Conservation (phyloP, 2,888 invertebrate species). For the Eretmocerus hayati region DNA sequence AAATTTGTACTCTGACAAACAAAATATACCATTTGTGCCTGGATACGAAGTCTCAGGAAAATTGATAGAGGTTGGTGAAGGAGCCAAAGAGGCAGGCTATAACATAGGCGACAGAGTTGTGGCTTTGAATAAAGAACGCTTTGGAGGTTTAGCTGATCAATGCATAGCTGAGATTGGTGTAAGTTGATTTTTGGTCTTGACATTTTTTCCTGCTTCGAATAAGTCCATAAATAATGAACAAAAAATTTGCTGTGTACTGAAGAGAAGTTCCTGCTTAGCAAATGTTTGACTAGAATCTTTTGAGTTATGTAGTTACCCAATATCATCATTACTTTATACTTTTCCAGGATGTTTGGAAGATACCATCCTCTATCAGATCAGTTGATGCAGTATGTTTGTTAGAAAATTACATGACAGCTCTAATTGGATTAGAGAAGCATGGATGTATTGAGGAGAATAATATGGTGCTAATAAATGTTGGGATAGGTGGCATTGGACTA, state of each 20-base stretch:
- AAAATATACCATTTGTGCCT: constrained; percentile 54
- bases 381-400: constrained; percentile 54
- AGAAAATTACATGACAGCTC: constrained; percentile 59
- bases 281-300: too few relatives aligned
- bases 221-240: too few relatives aligned
- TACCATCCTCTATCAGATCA: constrained; percentile 51
- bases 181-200: constrained; percentile 15
- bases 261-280: too few relatives aligned
- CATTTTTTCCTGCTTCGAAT: constrained; percentile 4
- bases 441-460: constrained; percentile 51
- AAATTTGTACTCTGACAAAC: constrained; percentile 48
- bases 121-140: constrained; percentile 51
- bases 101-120: constrained; percentile 57
- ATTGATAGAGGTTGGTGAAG: constrained; percentile 52
- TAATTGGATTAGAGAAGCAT: constrained; percentile 55
- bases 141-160: constrained; percentile 58
- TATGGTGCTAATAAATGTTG: constrained; percentile 59
- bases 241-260: too few relatives aligned
- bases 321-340: background rate
- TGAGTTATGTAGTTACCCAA: background rate
- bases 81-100: constrained; percentile 44
- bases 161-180: constrained; percentile 49
- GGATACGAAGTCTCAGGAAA: constrained; percentile 62
- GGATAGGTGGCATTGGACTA: constrained; percentile 57
- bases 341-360: constrained; percentile 53